Base-by-base conservation (phyloP, 2,888 invertebrate species). In the Drosophila limbata region DNA sequence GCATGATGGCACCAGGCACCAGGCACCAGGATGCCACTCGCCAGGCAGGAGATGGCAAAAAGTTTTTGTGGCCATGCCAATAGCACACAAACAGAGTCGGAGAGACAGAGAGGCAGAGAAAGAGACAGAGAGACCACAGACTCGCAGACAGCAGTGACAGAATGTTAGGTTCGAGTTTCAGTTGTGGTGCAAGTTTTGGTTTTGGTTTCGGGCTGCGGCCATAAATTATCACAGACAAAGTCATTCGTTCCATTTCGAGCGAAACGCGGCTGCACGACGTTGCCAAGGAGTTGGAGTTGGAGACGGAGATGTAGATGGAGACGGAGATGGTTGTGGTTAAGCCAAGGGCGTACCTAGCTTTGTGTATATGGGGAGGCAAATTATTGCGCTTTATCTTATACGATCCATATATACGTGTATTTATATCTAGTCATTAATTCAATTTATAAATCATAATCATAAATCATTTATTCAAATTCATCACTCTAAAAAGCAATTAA, bases 181-280 rank as follows among this genome's bases (percentile, higher is more conserved):
- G 63, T 66, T 62, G 74, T 65, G 76, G 63, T 77, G 69, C 80
- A 80, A 80, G 78, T 50, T 50, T 50, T 37, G 44, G 70, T 60
- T 73, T 57, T 53, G 51, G 70, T 47, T 73, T 67, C 35, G 62
- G 61, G 55, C 69, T 77, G 84, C 53, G 78, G 81, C 81, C 88
- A 85, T 90, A 89, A 90, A 90, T 90, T 87, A 90, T 76, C 75
- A 77, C 80, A 78, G 85, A 91, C 90, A 89, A 90, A 90, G 91
- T 91, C 83, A 90, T 90, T 85, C 87, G 85, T 89, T 90, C 84
- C 80, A 78, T 81, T 89, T 90, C 83, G 63, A 79, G 80, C 75
- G 83, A 88, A 90, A 74, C 78, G 71, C 55, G 66, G 37, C 53
- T 63, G 70, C 63, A 61, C 50, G 62, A 40, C 40, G 40, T 28